Evolutionary conservation across 1,140 invertebrate species (phyloP).

Genomic region (Sitodiplosis mosellana): DNA sequence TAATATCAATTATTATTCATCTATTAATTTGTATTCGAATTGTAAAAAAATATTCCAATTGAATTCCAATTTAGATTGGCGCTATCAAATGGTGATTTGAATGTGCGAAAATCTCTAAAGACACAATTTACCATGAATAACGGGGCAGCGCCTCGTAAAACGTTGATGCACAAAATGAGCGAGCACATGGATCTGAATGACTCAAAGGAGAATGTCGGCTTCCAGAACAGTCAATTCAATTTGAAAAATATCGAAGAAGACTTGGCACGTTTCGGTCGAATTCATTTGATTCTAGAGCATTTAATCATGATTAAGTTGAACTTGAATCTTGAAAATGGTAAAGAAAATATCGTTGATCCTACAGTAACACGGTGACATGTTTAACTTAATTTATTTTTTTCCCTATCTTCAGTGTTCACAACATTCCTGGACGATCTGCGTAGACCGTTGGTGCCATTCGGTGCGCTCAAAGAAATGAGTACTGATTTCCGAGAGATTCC

Average conservation of each 20-base stretch:
- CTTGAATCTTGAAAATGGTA: constrained; percentile 20
- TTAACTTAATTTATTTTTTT: neutral
- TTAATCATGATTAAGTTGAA: constrained; percentile 20
- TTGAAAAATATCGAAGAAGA: constrained; percentile 11
- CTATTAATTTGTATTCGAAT: neutral
- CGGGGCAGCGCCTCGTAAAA: neutral
- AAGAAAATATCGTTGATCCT: neutral
- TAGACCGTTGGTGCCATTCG: constrained; percentile 11
- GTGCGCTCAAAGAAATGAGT: constrained; percentile 13
- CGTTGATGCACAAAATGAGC: neutral
- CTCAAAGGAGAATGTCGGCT: constrained; percentile 10
- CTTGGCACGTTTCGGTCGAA: constrained; percentile 17
- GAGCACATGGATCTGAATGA: neutral
- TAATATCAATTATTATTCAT: neutral
- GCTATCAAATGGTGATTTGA: constrained; percentile 6
- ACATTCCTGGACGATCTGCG: constrained; percentile 16
- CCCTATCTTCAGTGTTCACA: neutral
- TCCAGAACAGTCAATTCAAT: constrained; percentile 21
- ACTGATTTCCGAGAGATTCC: constrained; percentile 18
- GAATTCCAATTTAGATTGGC: constrained; percentile 1
- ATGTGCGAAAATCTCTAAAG: constrained; percentile 19
- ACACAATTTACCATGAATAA: constrained; percentile 8
- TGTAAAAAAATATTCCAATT: too few relatives aligned
- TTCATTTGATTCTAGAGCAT: constrained; percentile 20
- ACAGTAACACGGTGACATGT: neutral